phyloP scores from a whole-genome alignment of 2,113 vertebrate genomes.

The Petroica traversi region DNA sequence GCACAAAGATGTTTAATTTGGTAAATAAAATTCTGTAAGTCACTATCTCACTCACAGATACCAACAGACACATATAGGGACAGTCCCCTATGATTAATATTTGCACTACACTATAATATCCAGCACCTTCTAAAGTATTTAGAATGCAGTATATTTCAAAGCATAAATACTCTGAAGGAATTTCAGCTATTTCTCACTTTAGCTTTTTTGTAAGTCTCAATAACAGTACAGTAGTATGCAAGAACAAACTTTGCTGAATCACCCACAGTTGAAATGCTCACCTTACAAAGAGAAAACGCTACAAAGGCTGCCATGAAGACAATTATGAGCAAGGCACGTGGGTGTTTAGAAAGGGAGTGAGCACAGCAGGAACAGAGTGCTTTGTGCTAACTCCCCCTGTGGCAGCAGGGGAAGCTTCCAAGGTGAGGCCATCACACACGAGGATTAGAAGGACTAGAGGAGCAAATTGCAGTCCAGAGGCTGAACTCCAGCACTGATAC shows the following conservation, averaged over 20 bases:
- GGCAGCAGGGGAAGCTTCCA: background rate
- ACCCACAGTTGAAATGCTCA: background rate
- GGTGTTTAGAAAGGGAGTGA: background rate
- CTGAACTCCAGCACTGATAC: background rate
- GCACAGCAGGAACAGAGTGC: rapidly evolving
- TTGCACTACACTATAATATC: background rate
- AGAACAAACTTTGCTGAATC: slow-evolving; percentile 2
- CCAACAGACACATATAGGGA: background rate
- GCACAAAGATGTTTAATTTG: background rate
- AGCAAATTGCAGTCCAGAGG: background rate
- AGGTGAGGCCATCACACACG: background rate
- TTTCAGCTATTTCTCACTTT: background rate
- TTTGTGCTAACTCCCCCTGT: background rate
- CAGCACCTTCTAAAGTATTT: background rate
- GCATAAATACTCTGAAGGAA: background rate
- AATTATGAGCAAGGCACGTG: background rate
- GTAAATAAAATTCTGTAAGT: background rate
- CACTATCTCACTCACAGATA: background rate
- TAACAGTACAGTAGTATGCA: background rate
- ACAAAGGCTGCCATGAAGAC: background rate
- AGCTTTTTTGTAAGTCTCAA: background rate
- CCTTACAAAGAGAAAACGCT: background rate
- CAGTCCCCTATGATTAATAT: background rate
- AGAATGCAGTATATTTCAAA: background rate
- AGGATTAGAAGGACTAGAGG: background rate